phyloP scores from a whole-genome alignment of 2,797 vertebrate genomes.

The Delichon dasypus region DNA sequence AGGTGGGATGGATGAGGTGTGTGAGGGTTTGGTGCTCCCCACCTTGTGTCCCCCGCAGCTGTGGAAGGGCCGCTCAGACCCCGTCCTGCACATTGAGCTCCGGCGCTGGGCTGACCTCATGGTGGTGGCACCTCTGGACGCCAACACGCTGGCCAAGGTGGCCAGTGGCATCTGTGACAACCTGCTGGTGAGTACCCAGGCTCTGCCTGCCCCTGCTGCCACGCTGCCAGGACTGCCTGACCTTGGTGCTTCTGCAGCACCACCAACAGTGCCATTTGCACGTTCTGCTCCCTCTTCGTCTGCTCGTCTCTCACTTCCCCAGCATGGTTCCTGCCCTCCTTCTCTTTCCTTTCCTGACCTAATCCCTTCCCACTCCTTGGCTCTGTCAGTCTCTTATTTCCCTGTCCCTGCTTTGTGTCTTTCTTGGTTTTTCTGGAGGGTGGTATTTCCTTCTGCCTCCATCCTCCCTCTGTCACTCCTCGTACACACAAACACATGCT shows the following conservation, averaged over 20 bases:
- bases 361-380: neutral
- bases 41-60: slow-evolving; percentile 70
- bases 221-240: neutral
- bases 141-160: slow-evolving; percentile 95
- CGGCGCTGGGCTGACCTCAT: slow-evolving; percentile 93
- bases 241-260: neutral
- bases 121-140: slow-evolving; percentile 92
- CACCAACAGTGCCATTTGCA: neutral
- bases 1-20: neutral
- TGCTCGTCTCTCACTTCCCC: neutral
- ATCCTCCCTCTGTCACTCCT: neutral
- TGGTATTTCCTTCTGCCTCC: neutral
- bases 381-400: neutral
- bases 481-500: fast-evolving
- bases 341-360: neutral
- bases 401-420: neutral
- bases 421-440: neutral
- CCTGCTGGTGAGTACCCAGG: slow-evolving; percentile 83
- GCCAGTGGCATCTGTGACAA: slow-evolving; percentile 95
- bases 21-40: neutral
- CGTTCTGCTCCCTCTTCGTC: neutral
- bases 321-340: neutral
- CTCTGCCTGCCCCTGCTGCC: neutral
- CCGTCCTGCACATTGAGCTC: slow-evolving; percentile 93
- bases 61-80: slow-evolving; percentile 88